These are phyloP conservation scores for Crotalus adamanteus DNA, from an alignment of 2,797 vertebrate species.

Conservation along the genomic window DNA sequence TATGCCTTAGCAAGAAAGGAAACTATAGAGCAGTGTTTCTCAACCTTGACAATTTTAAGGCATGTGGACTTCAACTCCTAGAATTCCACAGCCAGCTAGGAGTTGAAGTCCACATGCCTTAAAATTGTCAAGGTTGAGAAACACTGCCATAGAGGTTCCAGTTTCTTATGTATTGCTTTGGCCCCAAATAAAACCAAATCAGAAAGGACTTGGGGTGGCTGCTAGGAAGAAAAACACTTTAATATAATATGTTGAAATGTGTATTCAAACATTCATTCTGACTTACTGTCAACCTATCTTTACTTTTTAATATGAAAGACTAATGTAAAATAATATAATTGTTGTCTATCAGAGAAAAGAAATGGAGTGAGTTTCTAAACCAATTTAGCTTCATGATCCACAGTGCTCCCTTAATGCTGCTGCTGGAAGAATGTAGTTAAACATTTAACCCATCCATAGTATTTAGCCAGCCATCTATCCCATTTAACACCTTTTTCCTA, in stretches of 20 bases:
- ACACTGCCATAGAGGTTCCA: background rate
- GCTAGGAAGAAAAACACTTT: background rate
- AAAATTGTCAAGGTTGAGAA: too few species aligned
- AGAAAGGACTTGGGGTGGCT: background rate
- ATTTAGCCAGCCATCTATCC: constrained; percentile 29
- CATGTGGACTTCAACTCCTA: too few species aligned
- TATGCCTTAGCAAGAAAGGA: background rate
- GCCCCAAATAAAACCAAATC: background rate
- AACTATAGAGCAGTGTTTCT: background rate
- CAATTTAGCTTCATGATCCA: background rate
- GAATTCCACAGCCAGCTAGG: too few species aligned
- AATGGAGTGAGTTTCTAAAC: background rate
- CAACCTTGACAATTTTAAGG: too few species aligned
- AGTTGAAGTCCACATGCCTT: too few species aligned
- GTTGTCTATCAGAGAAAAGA: background rate
- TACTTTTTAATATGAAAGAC: background rate
- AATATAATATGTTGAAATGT: background rate
- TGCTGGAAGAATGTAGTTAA: background rate
- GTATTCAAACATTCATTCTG: background rate
- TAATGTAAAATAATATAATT: background rate
- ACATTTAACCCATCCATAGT: background rate
- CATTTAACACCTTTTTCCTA: constrained; percentile 12
- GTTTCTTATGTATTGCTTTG: background rate
- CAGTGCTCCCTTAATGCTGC: background rate
- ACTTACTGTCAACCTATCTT: background rate